Percentiles rank a stretch among this genome's conserved stretches.
Conservation (phyloP, 2,113 vertebrate species). For the Nothocercus julius region DNA sequence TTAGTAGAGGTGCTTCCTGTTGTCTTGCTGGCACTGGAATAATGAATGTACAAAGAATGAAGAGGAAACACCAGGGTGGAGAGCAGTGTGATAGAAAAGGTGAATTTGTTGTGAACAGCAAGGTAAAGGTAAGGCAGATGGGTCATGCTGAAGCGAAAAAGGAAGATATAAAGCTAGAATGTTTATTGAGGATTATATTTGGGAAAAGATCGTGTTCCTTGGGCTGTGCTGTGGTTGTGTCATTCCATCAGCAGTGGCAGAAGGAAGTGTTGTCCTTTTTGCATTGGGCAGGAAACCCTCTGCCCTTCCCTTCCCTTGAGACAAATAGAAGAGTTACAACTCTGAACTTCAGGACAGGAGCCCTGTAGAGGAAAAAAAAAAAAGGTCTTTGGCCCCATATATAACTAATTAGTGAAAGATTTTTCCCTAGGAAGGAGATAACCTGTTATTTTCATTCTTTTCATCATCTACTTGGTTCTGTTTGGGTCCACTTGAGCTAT, state of each 20-base stretch:
- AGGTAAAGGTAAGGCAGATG: neutral
- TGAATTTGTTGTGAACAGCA: neutral
- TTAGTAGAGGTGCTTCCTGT: neutral
- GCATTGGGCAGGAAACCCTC: neutral
- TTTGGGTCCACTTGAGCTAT: neutral
- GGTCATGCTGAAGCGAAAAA: neutral
- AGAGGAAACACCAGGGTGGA: neutral
- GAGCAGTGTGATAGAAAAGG: neutral
- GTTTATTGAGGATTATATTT: neutral
- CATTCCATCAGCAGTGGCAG: neutral
- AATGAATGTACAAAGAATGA: neutral
- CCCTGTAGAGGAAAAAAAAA: neutral
- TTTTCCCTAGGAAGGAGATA: neutral
- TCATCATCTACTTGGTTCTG: neutral
- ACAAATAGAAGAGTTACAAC: neutral
- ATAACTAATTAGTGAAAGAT: neutral
- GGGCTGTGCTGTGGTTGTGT: neutral
- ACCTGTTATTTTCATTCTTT: neutral
- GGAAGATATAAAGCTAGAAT: neutral
- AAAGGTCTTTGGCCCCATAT: neutral
- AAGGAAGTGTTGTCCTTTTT: neutral
- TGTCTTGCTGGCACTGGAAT: neutral
- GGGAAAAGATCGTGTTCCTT: neutral
- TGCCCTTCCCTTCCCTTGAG: neutral
- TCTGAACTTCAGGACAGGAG: neutral